Base-by-base conservation (phyloP, 2,113 vertebrate species). In the Marcusenius ussheri region DNA sequence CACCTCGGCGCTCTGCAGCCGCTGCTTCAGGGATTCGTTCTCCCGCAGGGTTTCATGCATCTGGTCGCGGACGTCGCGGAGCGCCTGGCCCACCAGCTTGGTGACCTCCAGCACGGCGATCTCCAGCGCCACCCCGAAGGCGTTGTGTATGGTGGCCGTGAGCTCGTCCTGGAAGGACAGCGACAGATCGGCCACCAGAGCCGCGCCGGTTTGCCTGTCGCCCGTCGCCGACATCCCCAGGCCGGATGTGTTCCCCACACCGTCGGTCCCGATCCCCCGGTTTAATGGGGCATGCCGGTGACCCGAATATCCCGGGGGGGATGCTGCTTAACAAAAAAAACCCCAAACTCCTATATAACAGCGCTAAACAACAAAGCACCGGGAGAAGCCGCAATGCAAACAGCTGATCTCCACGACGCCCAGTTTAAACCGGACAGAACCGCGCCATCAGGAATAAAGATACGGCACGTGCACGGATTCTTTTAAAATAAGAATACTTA, bases 111-210 rank as follows among this genome's bases (percentile, higher is more conserved):
- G 80, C 39, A 94, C 93, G 31, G 93, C 93, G 27, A 94, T 91
- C 87, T 94, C 92, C 49, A 93, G 92, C 2, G 93, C 93, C 6
- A 93, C 92, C 31, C 91, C 92, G 88, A 94, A 91, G 31, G 93
- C 93, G 90, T 90, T 90, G 21, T 93, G 92, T 49, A 93, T 92
- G 80, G 91, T 93, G 45, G 91, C 88, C 5, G 92, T 91, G 45
- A 94, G 91, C 19, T 93, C 92, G 6, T 94, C 92, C 13, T 92
- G 93, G 84, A 93, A 92, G 9, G 93, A 91, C 21, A 92, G 66
- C 35, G 93, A 93, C 15, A 93, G 87, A 45, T 93, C 92, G 0
- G 92, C 90, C 21, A 90, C 88, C 50, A 91, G 27, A 58, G 89
- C 88, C 1, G 92, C 58, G 24, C 88, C 56, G 4, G 89, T 66